These are phyloP conservation scores for Merluccius polli DNA, from an alignment of 2,797 vertebrate species.

Conservation along the genomic window DNA sequence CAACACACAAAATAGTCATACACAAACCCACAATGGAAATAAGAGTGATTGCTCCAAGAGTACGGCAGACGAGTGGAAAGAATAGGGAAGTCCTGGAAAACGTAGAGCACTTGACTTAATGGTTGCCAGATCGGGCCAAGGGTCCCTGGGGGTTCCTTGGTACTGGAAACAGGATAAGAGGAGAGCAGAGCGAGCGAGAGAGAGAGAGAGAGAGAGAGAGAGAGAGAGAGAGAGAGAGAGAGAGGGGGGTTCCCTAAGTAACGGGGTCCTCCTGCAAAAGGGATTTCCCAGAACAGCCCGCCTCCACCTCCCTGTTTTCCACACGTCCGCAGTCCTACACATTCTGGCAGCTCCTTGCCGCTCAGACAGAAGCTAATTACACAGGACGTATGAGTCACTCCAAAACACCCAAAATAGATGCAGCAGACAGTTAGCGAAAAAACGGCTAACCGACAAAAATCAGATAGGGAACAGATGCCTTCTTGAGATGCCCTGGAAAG, in stretches of 20 bases:
- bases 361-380: conserved; percentile 48
- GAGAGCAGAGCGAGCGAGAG: neutral
- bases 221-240: conserved; percentile 10
- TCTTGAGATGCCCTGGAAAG: conserved; percentile 16
- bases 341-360: conserved; percentile 25
- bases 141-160: neutral
- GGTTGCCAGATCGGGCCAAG: conserved; percentile 30
- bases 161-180: neutral
- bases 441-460: conserved; percentile 35
- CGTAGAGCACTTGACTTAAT: conserved; percentile 32
- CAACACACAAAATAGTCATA: neutral
- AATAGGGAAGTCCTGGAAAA: conserved; percentile 18
- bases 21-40: neutral
- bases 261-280: conserved; percentile 16
- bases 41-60: neutral
- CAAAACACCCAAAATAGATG: conserved; percentile 54
- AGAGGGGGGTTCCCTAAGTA: conserved; percentile 48
- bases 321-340: conserved; percentile 37
- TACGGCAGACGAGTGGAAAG: neutral
- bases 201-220: conserved; percentile 1
- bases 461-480: neutral
- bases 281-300: conserved; percentile 58
- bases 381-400: conserved; percentile 60
- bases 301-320: conserved; percentile 25
- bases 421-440: conserved; percentile 17